A percentile compares a stretch with the other conserved stretches of the same genome.
These are phyloP conservation scores for Rhodophaea formosa DNA, from an alignment of 2,888 invertebrate genomes.

Conservation along the genomic window DNA sequence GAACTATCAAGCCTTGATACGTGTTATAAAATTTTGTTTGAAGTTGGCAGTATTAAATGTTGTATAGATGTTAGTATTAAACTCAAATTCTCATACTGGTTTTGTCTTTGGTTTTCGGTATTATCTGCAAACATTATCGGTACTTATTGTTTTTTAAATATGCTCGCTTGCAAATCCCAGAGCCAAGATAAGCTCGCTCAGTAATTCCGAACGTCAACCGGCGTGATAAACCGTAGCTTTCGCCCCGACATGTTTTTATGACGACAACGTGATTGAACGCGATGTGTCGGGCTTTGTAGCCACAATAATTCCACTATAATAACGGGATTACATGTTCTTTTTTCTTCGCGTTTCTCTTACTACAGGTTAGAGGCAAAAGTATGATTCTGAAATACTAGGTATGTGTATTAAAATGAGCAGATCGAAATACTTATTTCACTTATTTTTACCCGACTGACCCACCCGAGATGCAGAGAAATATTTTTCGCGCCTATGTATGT, in stretches of 20 bases:
- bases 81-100: too few species aligned
- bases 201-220: conserved; percentile 1
- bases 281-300: not conserved
- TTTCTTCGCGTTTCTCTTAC: not conserved
- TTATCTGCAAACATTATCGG: too few species aligned
- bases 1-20: too few species aligned
- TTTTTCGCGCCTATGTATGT: too few species aligned
- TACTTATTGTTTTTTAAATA: not conserved
- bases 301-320: conserved; percentile 15
- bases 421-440: too few species aligned
- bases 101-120: too few species aligned
- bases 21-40: too few species aligned
- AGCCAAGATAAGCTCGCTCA: conserved; percentile 4
- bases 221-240: conserved; percentile 11
- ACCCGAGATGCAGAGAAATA: too few species aligned
- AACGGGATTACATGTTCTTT: conserved; percentile 2
- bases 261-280: conserved; percentile 18
- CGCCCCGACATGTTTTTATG: conserved; percentile 17
- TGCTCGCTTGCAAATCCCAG: not conserved
- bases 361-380: not conserved
- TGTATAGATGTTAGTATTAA: too few species aligned
- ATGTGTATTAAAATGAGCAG: not conserved
- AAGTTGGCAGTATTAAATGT: too few species aligned
- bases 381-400: too few species aligned
- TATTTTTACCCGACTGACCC: too few species aligned